A percentile compares a stretch with the other conserved stretches of the same genome.
These are phyloP conservation scores for Acanthurus lineatus DNA, from an alignment of 2,797 vertebrate species.

Conservation along the genomic window DNA sequence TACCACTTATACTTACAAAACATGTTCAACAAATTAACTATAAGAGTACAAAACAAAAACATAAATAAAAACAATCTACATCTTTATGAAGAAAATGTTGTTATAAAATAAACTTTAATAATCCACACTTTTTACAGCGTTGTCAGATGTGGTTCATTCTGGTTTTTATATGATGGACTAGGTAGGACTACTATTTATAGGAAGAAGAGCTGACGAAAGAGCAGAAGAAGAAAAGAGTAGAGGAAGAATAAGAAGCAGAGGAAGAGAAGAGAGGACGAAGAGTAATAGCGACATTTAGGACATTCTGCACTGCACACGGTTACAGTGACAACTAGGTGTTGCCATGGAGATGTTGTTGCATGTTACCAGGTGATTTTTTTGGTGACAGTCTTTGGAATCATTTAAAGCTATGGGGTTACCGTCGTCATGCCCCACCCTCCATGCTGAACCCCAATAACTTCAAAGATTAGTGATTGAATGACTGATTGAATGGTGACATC, in stretches of 20 bases:
- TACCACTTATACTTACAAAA: conserved; percentile 85
- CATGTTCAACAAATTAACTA: conserved; percentile 77
- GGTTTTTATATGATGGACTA: conserved; percentile 61
- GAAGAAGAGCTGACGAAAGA: conserved; percentile 69
- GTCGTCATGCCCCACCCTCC: conserved; percentile 46
- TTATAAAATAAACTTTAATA: conserved; percentile 84
- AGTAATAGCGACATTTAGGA: conserved; percentile 80
- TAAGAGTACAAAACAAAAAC: conserved; percentile 72
- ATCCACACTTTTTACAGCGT: conserved; percentile 84
- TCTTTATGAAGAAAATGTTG: conserved; percentile 76
- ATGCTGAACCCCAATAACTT: conserved; percentile 62
- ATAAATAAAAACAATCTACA: conserved; percentile 75
- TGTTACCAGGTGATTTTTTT: conserved; percentile 69
- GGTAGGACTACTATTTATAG: conserved; percentile 72
- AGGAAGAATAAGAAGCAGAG: conserved; percentile 55
- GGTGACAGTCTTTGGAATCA: conserved; percentile 84
- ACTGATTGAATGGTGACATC: conserved; percentile 75
- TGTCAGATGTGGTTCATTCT: conserved; percentile 68
- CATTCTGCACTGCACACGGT: conserved; percentile 80
- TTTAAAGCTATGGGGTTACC: conserved; percentile 70
- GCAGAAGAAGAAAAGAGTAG: conserved; percentile 39
- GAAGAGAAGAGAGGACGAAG: conserved; percentile 46
- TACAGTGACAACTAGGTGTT: conserved; percentile 71
- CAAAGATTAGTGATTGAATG: conserved; percentile 71
- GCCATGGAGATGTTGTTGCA: conserved; percentile 75